phyloP scores from a whole-genome alignment of 2,113 vertebrate species.

The Takifugu flavidus region DNA sequence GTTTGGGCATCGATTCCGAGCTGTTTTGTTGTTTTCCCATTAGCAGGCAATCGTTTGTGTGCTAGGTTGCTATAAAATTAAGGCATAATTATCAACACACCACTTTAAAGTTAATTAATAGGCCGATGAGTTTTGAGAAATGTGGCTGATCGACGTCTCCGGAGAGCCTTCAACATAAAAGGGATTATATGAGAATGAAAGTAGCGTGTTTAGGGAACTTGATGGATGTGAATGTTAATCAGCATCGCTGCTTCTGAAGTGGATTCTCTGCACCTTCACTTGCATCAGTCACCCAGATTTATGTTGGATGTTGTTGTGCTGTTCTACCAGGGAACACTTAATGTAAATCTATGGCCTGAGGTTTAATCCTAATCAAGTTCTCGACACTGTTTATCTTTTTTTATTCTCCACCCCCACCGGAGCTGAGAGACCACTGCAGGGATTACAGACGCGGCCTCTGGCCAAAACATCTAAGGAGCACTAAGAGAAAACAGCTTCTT shows the following conservation, averaged over 20 bases:
- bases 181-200: neutral
- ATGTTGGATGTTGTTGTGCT: constrained; percentile 16
- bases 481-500: constrained; percentile 42
- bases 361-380: constrained; percentile 58
- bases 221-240: neutral
- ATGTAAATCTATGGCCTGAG: constrained; percentile 50
- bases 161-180: neutral
- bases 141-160: neutral
- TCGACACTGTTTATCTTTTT: constrained; percentile 45
- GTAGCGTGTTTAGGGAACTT: neutral
- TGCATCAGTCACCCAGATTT: constrained; percentile 25
- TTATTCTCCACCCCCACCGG: constrained; percentile 11
- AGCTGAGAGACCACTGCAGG: constrained; percentile 50
- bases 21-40: neutral
- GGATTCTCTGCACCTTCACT: no score
- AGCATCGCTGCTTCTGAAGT: no score
- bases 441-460: constrained; percentile 57
- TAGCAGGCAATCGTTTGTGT: no score
- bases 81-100: neutral
- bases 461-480: constrained; percentile 61
- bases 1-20: no score
- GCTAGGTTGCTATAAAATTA: neutral
- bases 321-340: constrained; percentile 31
- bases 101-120: neutral
- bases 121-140: neutral